Percentiles rank a stretch among this genome's conserved stretches.
Evolutionary conservation across 2,797 vertebrate genomes (phyloP).

Genomic region (Sebastes kiyomatsui): DNA sequence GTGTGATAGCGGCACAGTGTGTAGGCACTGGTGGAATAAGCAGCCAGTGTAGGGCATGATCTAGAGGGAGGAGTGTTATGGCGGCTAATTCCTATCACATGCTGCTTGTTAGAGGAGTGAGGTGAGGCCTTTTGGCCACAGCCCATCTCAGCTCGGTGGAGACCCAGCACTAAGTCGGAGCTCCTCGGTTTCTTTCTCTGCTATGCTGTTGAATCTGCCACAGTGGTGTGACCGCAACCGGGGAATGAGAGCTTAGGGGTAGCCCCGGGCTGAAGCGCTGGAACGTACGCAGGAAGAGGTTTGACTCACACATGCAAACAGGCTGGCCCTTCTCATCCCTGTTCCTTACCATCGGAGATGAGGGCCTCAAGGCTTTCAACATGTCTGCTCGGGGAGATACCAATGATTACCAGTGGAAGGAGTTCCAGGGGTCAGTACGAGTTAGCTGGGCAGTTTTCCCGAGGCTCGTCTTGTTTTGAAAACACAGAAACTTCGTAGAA

Average conservation of each 20-base stretch:
- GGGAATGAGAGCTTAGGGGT: not conserved
- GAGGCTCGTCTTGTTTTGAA: not conserved
- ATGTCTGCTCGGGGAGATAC: slow-evolving; percentile 67
- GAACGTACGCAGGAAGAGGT: not conserved
- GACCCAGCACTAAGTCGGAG: not conserved
- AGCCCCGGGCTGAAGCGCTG: not conserved
- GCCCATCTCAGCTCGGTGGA: slow-evolving; percentile 9
- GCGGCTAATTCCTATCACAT: slow-evolving; percentile 81
- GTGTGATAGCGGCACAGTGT: slow-evolving; percentile 13
- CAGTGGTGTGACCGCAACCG: slow-evolving; percentile 34
- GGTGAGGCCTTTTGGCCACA: slow-evolving; percentile 34
- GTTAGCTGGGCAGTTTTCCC: not conserved
- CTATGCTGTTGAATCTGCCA: slow-evolving; percentile 61
- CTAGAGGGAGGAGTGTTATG: slow-evolving; percentile 34
- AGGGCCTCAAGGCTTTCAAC: slow-evolving; percentile 45
- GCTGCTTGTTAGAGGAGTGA: slow-evolving; percentile 67
- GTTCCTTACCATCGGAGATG: slow-evolving; percentile 36
- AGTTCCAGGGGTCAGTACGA: slow-evolving; percentile 82
- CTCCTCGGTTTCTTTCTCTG: not conserved
- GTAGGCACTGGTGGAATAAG: slow-evolving; percentile 19
- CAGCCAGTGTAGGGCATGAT: not conserved
- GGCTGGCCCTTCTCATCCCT: slow-evolving; percentile 19
- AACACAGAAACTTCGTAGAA: not conserved
- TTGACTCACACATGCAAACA: slow-evolving; percentile 42
- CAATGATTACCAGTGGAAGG: slow-evolving; percentile 81